These are phyloP conservation scores for Hesperia comma DNA, from an alignment of 2,888 invertebrate genomes.

Conservation along the genomic window DNA sequence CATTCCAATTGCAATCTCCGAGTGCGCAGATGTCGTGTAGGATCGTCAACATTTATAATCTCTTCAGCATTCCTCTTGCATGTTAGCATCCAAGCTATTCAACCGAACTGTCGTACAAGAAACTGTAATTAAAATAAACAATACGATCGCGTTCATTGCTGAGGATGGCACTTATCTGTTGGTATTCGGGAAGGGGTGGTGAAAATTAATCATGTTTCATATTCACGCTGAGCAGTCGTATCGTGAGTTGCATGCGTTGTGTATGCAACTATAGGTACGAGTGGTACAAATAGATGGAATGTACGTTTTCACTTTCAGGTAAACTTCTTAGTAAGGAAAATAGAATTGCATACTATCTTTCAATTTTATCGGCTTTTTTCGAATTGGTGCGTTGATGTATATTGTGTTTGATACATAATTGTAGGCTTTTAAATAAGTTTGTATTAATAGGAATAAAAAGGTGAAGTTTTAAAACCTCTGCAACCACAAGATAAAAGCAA, in stretches of 20 bases:
- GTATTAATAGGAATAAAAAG: too few relatives aligned
- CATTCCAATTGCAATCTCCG: not conserved
- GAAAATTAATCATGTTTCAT: slow-evolving; percentile 52
- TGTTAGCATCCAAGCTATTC: slow-evolving; percentile 77
- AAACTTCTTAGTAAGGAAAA: slow-evolving; percentile 45
- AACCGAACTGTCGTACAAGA: slow-evolving; percentile 75
- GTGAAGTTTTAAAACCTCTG: too few relatives aligned
- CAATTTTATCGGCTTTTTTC: not conserved
- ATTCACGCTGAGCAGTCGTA: slow-evolving; percentile 36
- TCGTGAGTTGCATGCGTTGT: slow-evolving; percentile 57
- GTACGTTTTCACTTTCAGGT: slow-evolving; percentile 76
- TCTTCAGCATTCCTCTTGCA: slow-evolving; percentile 69
- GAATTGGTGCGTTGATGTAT: not conserved
- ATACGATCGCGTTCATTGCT: slow-evolving; percentile 60
- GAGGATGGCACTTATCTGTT: slow-evolving; percentile 40
- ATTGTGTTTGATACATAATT: not conserved
- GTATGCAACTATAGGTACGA: slow-evolving; percentile 49
- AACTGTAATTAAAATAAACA: slow-evolving; percentile 75
- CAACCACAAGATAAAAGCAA: too few relatives aligned
- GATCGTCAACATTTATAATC: slow-evolving; percentile 61
- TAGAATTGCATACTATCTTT: not conserved
- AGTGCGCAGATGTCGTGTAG: slow-evolving; percentile 51
- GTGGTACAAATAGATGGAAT: slow-evolving; percentile 40
- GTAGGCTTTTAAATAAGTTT: not conserved
- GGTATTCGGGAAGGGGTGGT: slow-evolving; percentile 49